These are phyloP conservation scores for Gonocerus acuteangulatus DNA, from an alignment of 2,888 invertebrate species.

Conservation along the genomic window DNA sequence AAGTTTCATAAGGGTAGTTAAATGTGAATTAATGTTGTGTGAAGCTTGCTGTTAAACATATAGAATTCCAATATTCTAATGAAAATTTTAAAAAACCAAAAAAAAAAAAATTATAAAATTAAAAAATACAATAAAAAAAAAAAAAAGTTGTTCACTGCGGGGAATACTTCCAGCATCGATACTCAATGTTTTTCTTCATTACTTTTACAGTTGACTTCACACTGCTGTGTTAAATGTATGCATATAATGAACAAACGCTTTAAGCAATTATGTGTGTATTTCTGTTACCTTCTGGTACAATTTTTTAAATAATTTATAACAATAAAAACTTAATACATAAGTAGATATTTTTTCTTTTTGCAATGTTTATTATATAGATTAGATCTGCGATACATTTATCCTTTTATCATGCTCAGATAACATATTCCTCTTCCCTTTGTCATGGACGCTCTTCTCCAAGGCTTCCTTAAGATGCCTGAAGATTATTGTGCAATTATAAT, in stretches of 20 bases:
- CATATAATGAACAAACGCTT: slow-evolving; percentile 33
- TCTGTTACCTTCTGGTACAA: slow-evolving; percentile 13
- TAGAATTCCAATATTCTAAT: slow-evolving; percentile 27
- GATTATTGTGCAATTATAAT: background rate
- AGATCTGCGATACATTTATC: background rate
- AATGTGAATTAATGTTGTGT: slow-evolving; percentile 33
- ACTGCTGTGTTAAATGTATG: slow-evolving; percentile 34
- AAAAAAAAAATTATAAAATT: background rate
- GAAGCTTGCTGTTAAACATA: slow-evolving; percentile 30
- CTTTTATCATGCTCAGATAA: slow-evolving; percentile 4
- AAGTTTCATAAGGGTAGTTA: slow-evolving; percentile 32
- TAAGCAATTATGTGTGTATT: slow-evolving; percentile 29
- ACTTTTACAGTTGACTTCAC: slow-evolving; percentile 31
- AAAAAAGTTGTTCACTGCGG: slow-evolving; percentile 30
- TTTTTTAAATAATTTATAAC: slow-evolving; percentile 1
- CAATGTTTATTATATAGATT: slow-evolving; percentile 1
- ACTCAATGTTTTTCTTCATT: slow-evolving; percentile 24
- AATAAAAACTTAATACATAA: slow-evolving; percentile 1
- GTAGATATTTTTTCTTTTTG: background rate
- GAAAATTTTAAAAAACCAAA: slow-evolving; percentile 21
- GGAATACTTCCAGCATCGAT: slow-evolving; percentile 12
- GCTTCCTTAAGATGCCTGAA: slow-evolving; percentile 12
- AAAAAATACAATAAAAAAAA: background rate
- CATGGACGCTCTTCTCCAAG: background rate
- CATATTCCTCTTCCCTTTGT: background rate